These are phyloP conservation scores for Oryzias dopingdopingensis DNA, from an alignment of 2,797 vertebrate species.

Conservation along the genomic window DNA sequence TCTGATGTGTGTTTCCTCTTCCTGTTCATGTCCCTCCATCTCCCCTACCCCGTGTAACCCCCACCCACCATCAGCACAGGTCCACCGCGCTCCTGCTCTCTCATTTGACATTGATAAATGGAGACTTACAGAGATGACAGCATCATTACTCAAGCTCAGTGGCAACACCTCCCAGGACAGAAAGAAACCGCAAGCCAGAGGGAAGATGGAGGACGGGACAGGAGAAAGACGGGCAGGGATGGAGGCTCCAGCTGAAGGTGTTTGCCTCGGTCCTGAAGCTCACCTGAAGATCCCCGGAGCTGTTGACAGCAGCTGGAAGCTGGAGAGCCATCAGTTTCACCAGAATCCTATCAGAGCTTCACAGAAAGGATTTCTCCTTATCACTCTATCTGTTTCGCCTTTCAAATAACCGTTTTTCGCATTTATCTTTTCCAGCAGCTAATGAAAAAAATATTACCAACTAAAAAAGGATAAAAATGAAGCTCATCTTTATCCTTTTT, in stretches of 20 bases:
- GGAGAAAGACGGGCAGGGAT: constrained; percentile 40
- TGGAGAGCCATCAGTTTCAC: constrained; percentile 10
- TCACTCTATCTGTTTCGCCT: constrained; percentile 10
- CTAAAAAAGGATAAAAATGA: background rate
- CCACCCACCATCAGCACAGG: constrained; percentile 1
- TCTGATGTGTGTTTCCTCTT: too few species aligned
- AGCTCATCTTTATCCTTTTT: background rate
- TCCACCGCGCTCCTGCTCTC: constrained; percentile 38
- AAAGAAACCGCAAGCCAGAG: constrained; percentile 51
- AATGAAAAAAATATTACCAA: too few species aligned
- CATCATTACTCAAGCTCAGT: constrained; percentile 80
- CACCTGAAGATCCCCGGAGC: constrained; percentile 38
- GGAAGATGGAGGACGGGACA: constrained; percentile 63
- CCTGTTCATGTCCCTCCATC: too few species aligned
- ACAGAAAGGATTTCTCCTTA: background rate
- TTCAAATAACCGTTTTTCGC: constrained; percentile 4
- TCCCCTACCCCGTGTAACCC: too few species aligned
- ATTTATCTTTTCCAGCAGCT: too few species aligned
- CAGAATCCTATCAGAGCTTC: constrained; percentile 22
- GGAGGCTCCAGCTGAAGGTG: constrained; percentile 38
- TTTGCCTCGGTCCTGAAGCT: constrained; percentile 28
- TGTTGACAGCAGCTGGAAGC: constrained; percentile 21
- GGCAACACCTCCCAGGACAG: constrained; percentile 69
- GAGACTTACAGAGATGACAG: constrained; percentile 76
- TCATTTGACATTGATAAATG: constrained; percentile 79